Evolutionary conservation across 1,140 invertebrate species (phyloP), one percentile per base, ranked within the genome.

Genomic region (Brachionus rubens): DNA sequence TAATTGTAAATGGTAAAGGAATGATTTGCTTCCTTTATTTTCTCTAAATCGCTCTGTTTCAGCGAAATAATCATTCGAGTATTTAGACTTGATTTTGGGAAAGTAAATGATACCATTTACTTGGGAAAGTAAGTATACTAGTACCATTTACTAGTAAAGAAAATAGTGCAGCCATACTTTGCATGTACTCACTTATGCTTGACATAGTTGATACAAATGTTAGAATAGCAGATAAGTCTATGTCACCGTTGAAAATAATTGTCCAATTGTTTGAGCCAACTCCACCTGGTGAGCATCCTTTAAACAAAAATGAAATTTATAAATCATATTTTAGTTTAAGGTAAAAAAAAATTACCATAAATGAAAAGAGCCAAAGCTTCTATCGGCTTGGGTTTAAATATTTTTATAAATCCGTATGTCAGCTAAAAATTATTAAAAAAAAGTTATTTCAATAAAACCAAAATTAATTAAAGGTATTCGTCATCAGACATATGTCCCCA

Each of bases 181-280:
- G n/a, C n/a, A n/a, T n/a, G n/a, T n/a, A 7, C 3, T 21, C 46
- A 72, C 68, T 30, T 28, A 72, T 36, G 30, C 68, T 72, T 2
- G 68, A 72, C 68, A 72, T 72, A 14, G 76, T 67, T 19, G 59
- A 67, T 5, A 77, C 76, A 46, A 77, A 68, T 26, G 76, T 67
- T 24, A 77, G 47, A n/a, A 68, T 54, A 33, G 76, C 76, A 0
- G 43, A 52, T 21, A 77, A 54, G 46, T 68, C 59, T 12, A 77
- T 52, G 40, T 77, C 62, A 21, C 76, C 76, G 56, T 77, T 54
- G 19, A 77, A 77, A 24, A 77, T 30, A 33, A 77, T 40, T 14
- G 76, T 77, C 76, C 76, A 77, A 48, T 67, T 54, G 36, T 77
- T 77, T 26, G 59, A 67, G 19, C 59, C 36, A 14, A 43, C 40